These are phyloP conservation scores for Drosophila fungiperda DNA, from an alignment of 2,888 invertebrate species.

Conservation along the genomic window DNA sequence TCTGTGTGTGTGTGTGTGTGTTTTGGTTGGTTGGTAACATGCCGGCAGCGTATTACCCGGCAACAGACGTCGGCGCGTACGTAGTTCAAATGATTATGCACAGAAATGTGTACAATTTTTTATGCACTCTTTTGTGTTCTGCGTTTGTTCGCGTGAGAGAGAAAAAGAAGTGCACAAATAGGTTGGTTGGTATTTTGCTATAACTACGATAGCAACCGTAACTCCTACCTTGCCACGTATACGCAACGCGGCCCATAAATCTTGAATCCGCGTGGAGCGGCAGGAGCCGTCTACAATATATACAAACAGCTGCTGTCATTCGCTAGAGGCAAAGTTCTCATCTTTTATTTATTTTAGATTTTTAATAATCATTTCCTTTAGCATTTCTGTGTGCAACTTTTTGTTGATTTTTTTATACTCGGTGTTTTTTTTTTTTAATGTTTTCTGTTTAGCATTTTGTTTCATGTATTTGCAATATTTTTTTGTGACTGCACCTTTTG, in stretches of 20 bases:
- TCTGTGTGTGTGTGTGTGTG: conserved; percentile 29
- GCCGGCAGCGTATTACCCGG: conserved; percentile 76
- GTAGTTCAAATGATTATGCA: conserved; percentile 77
- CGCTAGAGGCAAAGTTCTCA: conserved; percentile 70
- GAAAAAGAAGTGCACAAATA: conserved; percentile 15
- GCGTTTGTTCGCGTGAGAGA: conserved; percentile 1
- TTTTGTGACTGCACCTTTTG: conserved; percentile 41
- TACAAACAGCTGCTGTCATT: conserved; percentile 78
- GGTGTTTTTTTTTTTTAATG: conserved; percentile 4
- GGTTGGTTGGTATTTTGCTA: conserved; percentile 35
- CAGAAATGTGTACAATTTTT: conserved; percentile 72
- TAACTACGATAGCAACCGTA: conserved; percentile 50
- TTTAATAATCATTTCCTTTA: conserved; percentile 75
- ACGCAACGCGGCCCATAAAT: conserved; percentile 72
- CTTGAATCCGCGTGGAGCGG: conserved; percentile 47
- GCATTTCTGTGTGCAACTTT: conserved; percentile 19
- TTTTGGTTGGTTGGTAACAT: conserved; percentile 71
- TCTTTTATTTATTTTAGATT: conserved; percentile 79
- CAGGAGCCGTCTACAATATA: conserved; percentile 30
- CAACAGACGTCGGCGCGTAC: conserved; percentile 72
- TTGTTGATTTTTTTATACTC: neutral
- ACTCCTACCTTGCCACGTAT: conserved; percentile 67
- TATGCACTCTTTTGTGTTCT: conserved; percentile 44
- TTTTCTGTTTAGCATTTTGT: conserved; percentile 52
- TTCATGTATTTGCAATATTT: conserved; percentile 46